phyloP scores from a whole-genome alignment of 1,140 invertebrate species.

The Myzus persicae region DNA sequence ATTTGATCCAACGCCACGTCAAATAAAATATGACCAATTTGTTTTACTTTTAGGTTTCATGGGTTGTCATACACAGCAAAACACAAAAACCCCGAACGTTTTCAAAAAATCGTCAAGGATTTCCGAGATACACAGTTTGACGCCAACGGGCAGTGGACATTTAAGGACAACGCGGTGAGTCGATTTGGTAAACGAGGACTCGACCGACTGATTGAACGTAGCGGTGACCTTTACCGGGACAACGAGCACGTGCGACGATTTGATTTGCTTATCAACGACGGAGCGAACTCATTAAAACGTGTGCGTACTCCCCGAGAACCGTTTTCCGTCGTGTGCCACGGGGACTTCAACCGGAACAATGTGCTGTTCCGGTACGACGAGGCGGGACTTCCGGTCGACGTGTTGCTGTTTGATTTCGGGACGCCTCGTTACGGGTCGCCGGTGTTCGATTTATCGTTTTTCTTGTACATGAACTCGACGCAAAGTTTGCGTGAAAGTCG shows the following conservation, averaged over 20 bases:
- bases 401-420: conserved; percentile 66
- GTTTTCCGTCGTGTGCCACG: conserved; percentile 64
- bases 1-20: too few species aligned
- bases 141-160: neutral
- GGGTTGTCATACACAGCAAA: conserved; percentile 37
- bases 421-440: conserved; percentile 64
- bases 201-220: neutral
- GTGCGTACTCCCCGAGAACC: conserved; percentile 60
- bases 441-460: conserved; percentile 65
- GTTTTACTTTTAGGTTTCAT: conserved; percentile 13
- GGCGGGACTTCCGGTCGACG: conserved; percentile 59
- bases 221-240: neutral
- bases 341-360: conserved; percentile 65
- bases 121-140: neutral
- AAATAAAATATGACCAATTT: too few species aligned
- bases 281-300: neutral
- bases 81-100: neutral
- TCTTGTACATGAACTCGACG: conserved; percentile 64
- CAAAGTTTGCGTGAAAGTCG: conserved; percentile 59
- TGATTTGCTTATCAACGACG: neutral
- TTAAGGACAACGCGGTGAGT: neutral
- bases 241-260: neutral
- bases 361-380: conserved; percentile 61
- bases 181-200: neutral
- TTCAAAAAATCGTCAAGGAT: neutral